Percentiles rank a stretch among this genome's conserved stretches.
These are phyloP conservation scores for Pyrgilauda ruficollis DNA, from an alignment of 2,113 vertebrate species.

Conservation along the genomic window DNA sequence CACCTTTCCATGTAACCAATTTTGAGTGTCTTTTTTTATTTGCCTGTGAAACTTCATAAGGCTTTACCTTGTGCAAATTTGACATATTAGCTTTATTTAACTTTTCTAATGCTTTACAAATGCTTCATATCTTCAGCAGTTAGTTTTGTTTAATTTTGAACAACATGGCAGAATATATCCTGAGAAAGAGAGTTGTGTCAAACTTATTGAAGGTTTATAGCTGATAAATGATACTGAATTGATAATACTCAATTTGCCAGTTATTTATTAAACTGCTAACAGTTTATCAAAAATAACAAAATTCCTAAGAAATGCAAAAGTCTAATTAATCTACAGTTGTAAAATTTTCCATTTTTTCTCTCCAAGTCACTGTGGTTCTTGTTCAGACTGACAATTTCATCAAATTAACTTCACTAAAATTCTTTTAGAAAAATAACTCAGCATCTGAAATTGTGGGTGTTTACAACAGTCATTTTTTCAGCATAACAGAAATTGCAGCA, in stretches of 20 bases:
- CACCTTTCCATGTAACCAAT: neutral
- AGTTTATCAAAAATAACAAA: neutral
- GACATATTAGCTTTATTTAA: neutral
- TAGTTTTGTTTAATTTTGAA: neutral
- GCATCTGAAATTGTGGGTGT: conserved; percentile 36
- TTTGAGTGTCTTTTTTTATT: neutral
- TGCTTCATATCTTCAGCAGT: neutral
- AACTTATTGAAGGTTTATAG: neutral
- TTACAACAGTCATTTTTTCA: conserved; percentile 4
- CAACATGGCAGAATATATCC: neutral
- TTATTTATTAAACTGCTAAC: neutral
- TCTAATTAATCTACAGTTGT: neutral
- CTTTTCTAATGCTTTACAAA: neutral
- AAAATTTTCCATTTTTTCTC: neutral
- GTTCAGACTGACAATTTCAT: neutral
- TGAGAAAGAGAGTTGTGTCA: neutral
- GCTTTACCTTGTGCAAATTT: neutral
- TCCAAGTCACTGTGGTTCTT: neutral
- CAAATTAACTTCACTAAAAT: neutral
- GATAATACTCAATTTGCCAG: neutral
- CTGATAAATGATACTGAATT: neutral
- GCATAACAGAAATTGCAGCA: neutral
- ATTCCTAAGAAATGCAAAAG: neutral
- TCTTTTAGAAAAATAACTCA: neutral
- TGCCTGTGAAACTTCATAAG: neutral